These are phyloP conservation scores for Pediacus dermestoides DNA, from an alignment of 2,888 invertebrate species.

Conservation along the genomic window DNA sequence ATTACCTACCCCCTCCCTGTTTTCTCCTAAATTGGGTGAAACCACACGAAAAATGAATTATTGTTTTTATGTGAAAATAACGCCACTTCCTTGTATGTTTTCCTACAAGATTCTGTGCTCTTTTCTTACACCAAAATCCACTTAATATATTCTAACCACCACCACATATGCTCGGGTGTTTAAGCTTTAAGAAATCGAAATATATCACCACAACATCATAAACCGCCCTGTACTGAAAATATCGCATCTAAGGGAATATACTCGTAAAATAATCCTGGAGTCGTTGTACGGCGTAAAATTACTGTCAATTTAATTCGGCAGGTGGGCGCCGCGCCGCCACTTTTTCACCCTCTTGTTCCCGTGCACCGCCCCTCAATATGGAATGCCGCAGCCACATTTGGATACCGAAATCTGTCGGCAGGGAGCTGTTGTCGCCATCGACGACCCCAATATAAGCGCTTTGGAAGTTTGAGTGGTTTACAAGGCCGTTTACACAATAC, in stretches of 20 bases:
- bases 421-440: conserved; percentile 31
- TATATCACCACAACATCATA: too few species aligned
- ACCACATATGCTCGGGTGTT: too few species aligned
- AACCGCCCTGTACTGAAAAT: too few species aligned
- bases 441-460: conserved; percentile 25
- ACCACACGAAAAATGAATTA: background rate
- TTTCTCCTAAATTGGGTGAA: background rate
- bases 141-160: conserved; percentile 5
- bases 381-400: conserved; percentile 16
- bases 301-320: conserved; percentile 29
- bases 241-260: too few species aligned
- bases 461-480: conserved; percentile 30
- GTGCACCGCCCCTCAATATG: background rate
- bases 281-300: too few species aligned
- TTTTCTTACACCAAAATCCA: conserved; percentile 6
- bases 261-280: too few species aligned
- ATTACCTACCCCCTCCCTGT: too few species aligned
- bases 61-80: background rate
- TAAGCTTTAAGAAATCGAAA: too few species aligned
- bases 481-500: conserved; percentile 31
- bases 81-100: background rate
- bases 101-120: conserved; percentile 2
- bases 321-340: conserved; percentile 26
- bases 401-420: conserved; percentile 31
- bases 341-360: too few species aligned